Conservation (phyloP, 2,113 vertebrate species). For the Emydura subglobosa region DNA sequence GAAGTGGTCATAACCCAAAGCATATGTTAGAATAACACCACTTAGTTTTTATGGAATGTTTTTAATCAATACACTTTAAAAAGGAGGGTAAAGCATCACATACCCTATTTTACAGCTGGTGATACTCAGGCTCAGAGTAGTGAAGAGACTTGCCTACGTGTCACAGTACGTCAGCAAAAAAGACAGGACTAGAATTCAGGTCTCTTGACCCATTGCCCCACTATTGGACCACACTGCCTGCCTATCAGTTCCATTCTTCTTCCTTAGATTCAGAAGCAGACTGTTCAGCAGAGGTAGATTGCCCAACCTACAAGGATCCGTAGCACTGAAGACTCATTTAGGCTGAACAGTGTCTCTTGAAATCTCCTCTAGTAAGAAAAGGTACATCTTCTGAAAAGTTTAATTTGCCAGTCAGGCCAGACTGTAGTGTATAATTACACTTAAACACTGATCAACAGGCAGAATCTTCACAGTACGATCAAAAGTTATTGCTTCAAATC, state of each 20-base stretch:
- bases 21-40: background rate
- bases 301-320: too few species aligned
- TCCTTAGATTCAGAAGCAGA: background rate
- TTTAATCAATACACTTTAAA: background rate
- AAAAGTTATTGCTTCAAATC: background rate
- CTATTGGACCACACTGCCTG: background rate
- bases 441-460: background rate
- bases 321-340: too few species aligned
- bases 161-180: too few species aligned
- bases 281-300: background rate
- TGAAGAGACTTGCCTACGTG: background rate
- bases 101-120: background rate
- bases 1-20: background rate
- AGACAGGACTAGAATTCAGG: background rate
- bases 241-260: background rate
- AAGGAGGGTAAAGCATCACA: background rate
- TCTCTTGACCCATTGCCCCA: background rate
- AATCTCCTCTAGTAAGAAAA: too few species aligned
- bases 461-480: background rate
- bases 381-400: background rate
- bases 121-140: background rate
- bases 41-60: background rate
- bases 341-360: too few species aligned
- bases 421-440: background rate
- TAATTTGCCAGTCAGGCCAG: background rate